A percentile compares a stretch with the other conserved stretches of the same genome.
Evolutionary conservation across 1,140 invertebrate species (phyloP).

Genomic region (Anastrepha obliqua): DNA sequence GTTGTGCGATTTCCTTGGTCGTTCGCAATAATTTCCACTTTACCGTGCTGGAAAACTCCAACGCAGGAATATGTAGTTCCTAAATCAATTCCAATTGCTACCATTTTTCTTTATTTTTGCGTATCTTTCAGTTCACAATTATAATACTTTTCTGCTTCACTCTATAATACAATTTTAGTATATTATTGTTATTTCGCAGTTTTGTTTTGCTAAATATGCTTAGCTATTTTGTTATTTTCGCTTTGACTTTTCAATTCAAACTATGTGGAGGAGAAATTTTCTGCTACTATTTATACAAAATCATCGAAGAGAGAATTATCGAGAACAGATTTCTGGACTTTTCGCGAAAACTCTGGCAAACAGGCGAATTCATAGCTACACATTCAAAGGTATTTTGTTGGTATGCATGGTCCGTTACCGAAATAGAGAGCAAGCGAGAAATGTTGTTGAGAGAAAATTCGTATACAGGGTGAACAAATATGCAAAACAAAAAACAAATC

Average conservation of each 20-base stretch:
- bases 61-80: constrained; percentile 90
- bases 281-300: constrained; percentile 45
- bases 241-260: constrained; percentile 37
- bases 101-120: constrained; percentile 69
- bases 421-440: background rate
- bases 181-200: background rate
- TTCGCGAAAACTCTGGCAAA: background rate
- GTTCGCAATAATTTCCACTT: constrained; percentile 94
- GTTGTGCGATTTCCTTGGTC: constrained; percentile 94
- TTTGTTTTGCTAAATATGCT: background rate
- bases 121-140: background rate
- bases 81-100: constrained; percentile 84
- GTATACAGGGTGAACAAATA: background rate
- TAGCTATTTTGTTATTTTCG: background rate
- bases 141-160: background rate
- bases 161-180: background rate
- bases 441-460: background rate
- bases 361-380: background rate
- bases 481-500: no score
- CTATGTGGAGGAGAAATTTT: constrained; percentile 46
- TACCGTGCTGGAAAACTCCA: constrained; percentile 86
- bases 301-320: background rate
- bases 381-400: background rate
- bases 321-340: constrained; percentile 6
- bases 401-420: background rate